A percentile compares a stretch with the other conserved stretches of the same genome.
phyloP scores from a whole-genome alignment of 2,113 vertebrate species.

The Mellivora capensis region DNA sequence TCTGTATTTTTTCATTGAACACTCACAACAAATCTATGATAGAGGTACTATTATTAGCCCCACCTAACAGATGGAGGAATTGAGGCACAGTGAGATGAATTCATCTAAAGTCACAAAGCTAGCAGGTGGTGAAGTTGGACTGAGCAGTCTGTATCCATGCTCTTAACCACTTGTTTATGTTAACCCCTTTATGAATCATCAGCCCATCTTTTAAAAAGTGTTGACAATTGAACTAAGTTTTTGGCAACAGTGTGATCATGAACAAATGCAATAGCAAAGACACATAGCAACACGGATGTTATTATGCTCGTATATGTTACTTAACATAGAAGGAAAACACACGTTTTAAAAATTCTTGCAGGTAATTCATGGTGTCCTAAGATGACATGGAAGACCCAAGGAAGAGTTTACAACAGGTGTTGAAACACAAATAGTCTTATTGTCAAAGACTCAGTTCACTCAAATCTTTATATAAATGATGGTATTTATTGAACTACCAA shows the following conservation, averaged over 20 bases:
- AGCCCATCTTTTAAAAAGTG: conserved; percentile 6
- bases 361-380: not conserved
- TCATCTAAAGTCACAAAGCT: conserved; percentile 20
- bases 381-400: not conserved
- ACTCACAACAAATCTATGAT: not conserved
- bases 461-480: not conserved
- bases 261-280: not conserved
- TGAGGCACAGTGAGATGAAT: not conserved
- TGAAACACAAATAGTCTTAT: not conserved
- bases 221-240: conserved; percentile 25
- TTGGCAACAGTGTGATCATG: not conserved
- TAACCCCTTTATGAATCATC: not conserved
- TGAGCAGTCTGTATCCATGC: not conserved
- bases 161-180: not conserved
- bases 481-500: not conserved
- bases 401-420: not conserved
- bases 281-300: not conserved
- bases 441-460: not conserved
- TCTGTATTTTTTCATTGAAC: not conserved
- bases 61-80: not conserved
- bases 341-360: not conserved
- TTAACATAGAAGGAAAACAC: not conserved
- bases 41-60: not conserved
- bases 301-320: not conserved
- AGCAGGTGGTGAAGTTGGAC: not conserved